phyloP scores from a whole-genome alignment of 2,797 vertebrate species.

The Anabacerthia variegaticeps region DNA sequence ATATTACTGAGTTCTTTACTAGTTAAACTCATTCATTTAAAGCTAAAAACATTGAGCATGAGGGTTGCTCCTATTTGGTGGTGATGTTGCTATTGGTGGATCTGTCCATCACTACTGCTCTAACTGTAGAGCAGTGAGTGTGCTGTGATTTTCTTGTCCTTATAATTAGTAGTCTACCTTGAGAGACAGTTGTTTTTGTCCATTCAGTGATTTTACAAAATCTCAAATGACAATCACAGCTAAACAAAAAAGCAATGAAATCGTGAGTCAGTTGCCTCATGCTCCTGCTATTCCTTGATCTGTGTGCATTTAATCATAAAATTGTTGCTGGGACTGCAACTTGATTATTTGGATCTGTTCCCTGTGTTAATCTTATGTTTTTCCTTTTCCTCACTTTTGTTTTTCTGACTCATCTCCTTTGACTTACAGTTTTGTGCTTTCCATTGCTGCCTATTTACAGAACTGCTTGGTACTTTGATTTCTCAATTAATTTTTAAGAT shows the following conservation, averaged over 20 bases:
- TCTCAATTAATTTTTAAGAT: background rate
- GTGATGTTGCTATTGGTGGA: background rate
- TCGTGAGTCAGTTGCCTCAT: background rate
- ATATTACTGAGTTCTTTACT: background rate
- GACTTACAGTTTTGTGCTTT: background rate
- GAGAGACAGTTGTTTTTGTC: background rate
- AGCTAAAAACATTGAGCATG: background rate
- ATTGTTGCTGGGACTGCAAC: background rate
- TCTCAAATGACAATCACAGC: background rate
- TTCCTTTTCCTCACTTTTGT: background rate
- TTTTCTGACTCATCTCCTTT: background rate
- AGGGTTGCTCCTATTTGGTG: background rate
- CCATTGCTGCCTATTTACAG: background rate
- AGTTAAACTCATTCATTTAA: background rate
- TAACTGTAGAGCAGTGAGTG: background rate
- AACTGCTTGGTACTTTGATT: background rate
- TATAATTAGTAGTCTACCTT: background rate
- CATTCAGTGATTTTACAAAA: background rate
- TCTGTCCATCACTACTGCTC: background rate
- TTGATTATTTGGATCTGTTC: background rate
- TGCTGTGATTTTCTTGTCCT: background rate
- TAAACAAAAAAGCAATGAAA: background rate
- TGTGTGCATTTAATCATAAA: background rate
- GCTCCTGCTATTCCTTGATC: background rate
- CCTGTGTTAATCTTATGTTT: background rate